A percentile compares a stretch with the other conserved stretches of the same genome.
phyloP scores from a whole-genome alignment of 2,797 vertebrate genomes.

The Naso thynnoides region DNA sequence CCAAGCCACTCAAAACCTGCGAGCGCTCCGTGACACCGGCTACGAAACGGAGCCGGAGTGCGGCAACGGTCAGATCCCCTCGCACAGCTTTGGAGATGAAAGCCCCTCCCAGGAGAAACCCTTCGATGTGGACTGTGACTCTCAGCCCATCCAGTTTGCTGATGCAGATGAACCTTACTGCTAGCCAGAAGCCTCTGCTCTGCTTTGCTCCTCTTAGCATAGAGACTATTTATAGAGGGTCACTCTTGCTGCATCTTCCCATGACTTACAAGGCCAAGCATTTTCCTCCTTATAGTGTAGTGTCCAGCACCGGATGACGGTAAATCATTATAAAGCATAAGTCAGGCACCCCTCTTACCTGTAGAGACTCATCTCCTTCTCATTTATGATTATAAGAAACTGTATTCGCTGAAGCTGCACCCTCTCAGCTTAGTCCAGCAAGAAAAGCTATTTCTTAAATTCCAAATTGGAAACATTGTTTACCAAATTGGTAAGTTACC shows the following conservation, averaged over 20 bases:
- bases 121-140: constrained; percentile 93
- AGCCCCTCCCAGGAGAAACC: constrained; percentile 86
- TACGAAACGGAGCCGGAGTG: constrained; percentile 95
- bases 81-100: constrained; percentile 80
- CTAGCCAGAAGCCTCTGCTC: constrained; percentile 31
- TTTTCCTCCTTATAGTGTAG: constrained; percentile 21
- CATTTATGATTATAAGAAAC: constrained; percentile 43
- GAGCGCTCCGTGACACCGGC: constrained; percentile 91
- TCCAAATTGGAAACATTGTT: constrained; percentile 99
- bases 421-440: constrained; percentile 72
- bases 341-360: constrained; percentile 12
- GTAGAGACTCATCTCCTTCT: constrained; percentile 36
- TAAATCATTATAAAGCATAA: constrained; percentile 8
- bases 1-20: constrained; percentile 83
- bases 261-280: constrained; percentile 6
- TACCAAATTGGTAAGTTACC: constrained; percentile 98
- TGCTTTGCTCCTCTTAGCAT: neutral
- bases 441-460: constrained; percentile 87
- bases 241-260: constrained; percentile 24
- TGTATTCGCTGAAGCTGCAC: constrained; percentile 62
- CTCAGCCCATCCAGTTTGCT: constrained; percentile 91
- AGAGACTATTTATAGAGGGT: constrained; percentile 11
- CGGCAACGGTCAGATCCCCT: constrained; percentile 87
- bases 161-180: constrained; percentile 86
- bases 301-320: constrained; percentile 21